Conservation (phyloP, 2,888 invertebrate species). For the Acanthosepion esculentum region DNA sequence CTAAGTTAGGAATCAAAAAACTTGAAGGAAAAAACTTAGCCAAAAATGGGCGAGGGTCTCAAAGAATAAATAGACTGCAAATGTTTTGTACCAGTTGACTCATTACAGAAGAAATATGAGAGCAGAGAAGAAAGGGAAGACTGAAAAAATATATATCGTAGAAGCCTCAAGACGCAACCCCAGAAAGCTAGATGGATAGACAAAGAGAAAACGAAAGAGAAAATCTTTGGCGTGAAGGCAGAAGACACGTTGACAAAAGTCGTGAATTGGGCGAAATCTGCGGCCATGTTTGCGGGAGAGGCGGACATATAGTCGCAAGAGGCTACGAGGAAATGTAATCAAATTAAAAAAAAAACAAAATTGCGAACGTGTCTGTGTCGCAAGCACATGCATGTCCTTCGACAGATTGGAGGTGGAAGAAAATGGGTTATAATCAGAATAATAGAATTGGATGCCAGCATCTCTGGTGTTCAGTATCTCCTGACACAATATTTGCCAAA, state of each 20-base stretch:
- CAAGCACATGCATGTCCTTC: background rate
- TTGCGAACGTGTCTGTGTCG: background rate
- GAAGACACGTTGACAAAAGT: background rate
- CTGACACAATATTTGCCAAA: conserved; percentile 2
- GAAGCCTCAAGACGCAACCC: background rate
- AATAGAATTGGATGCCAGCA: background rate
- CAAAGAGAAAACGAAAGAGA: background rate
- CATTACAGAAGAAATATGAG: background rate
- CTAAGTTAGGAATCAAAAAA: too few species aligned
- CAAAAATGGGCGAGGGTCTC: background rate
- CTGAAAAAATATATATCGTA: background rate
- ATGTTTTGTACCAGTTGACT: background rate
- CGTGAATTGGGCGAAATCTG: background rate
- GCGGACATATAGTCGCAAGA: background rate
- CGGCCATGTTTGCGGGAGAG: background rate
- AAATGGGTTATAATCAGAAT: background rate
- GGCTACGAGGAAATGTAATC: background rate
- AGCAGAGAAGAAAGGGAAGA: background rate
- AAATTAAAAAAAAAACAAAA: background rate
- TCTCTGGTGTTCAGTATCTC: background rate
- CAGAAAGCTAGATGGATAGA: background rate
- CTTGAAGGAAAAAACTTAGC: too few species aligned
- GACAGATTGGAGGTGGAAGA: background rate
- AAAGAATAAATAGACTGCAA: background rate
- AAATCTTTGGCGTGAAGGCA: background rate